Conservation (phyloP, 2,888 invertebrate species). For the Anagyrus pseudococci region DNA sequence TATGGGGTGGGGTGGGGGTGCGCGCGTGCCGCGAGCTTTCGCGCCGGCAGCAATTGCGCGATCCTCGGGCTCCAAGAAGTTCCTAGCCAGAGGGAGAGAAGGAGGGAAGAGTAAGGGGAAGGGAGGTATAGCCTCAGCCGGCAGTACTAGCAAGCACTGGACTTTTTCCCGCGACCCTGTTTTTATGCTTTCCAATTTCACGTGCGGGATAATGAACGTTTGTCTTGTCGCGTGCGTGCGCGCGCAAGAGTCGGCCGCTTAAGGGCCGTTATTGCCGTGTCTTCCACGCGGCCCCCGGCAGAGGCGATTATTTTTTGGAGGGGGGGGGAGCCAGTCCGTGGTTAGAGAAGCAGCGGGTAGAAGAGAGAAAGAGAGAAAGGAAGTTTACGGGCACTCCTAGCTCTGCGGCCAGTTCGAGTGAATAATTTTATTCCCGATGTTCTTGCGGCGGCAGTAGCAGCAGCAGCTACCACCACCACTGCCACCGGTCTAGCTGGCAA, state of each 20-base stretch:
- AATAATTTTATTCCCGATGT: too few relatives aligned
- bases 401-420: background rate
- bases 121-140: slow-evolving; percentile 5
- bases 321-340: background rate
- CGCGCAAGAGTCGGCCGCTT: slow-evolving; percentile 7
- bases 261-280: slow-evolving; percentile 13
- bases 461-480: too few relatives aligned
- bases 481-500: too few relatives aligned
- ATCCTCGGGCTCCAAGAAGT: slow-evolving; percentile 6
- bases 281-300: too few relatives aligned
- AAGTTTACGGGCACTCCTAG: too few relatives aligned
- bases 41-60: slow-evolving; percentile 26
- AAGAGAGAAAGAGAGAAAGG: slow-evolving; percentile 34
- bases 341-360: background rate
- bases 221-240: slow-evolving; percentile 12
- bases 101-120: slow-evolving; percentile 15
- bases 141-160: background rate
- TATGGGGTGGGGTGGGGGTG: background rate
- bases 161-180: slow-evolving; percentile 23
- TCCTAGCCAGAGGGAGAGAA: slow-evolving; percentile 3
- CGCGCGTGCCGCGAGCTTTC: slow-evolving; percentile 30
- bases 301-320: slow-evolving; percentile 3
- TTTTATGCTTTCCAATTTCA: slow-evolving; percentile 39
- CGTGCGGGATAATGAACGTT: slow-evolving; percentile 34
- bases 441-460: too few relatives aligned